These are phyloP conservation scores for Hydrolagus affinis DNA, from an alignment of 2,113 vertebrate species.

Conservation along the genomic window DNA sequence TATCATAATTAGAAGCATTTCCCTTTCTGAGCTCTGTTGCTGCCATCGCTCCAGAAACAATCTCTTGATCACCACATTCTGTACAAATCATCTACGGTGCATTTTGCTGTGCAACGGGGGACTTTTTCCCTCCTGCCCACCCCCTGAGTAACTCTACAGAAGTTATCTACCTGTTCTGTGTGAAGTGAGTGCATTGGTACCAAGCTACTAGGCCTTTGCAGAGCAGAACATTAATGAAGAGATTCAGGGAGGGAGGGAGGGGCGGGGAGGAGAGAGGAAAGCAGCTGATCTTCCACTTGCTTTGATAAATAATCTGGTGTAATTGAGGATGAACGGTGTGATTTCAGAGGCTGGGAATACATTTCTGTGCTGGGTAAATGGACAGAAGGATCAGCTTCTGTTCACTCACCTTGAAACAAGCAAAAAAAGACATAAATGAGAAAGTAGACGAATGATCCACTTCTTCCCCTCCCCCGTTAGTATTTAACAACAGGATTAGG, in stretches of 20 bases:
- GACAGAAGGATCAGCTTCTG: no score
- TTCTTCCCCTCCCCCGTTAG: no score
- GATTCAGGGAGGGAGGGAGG: not conserved
- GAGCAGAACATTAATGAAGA: not conserved
- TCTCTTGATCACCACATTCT: not conserved
- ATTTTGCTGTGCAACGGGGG: no score
- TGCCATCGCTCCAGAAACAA: not conserved
- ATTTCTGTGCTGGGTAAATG: not conserved
- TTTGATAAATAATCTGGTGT: not conserved
- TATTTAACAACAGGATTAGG: not conserved
- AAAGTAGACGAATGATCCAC: not conserved
- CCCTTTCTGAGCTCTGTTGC: not conserved
- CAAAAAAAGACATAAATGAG: not conserved
- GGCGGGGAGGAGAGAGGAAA: not conserved
- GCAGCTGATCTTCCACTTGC: not conserved
- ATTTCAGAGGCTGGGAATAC: not conserved
- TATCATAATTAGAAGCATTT: not conserved
- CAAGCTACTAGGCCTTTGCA: no score
- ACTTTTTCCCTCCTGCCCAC: not conserved
- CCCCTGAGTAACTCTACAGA: not conserved
- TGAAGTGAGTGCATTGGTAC: not conserved
- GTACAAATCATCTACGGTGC: no score
- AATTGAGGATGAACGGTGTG: not conserved
- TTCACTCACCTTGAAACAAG: not conserved
- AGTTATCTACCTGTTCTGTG: not conserved